A percentile compares a stretch with the other conserved stretches of the same genome.
Conservation (phyloP, 2,113 vertebrate genomes). For the zebrafish (Danio rerio) region DNA sequence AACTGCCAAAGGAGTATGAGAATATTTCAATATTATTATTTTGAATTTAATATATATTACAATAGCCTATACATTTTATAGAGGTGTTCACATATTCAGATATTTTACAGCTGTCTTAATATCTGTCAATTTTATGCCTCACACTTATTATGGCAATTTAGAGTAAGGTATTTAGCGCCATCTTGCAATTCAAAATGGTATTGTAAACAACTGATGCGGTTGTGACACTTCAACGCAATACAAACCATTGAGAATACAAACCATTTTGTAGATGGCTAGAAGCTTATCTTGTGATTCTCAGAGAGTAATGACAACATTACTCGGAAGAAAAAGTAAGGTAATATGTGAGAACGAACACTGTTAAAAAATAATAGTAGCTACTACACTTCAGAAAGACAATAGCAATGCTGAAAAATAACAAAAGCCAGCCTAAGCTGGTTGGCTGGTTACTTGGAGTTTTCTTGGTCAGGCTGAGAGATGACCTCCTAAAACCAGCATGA, state of each 20-base stretch:
- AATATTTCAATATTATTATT: no score
- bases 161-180: not conserved
- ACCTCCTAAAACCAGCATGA: no score
- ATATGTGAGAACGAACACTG: not conserved
- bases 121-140: not conserved
- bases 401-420: no score
- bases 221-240: not conserved
- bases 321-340: not conserved
- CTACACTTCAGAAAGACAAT: no score
- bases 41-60: no score
- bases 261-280: not conserved
- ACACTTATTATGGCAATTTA: not conserved
- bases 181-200: slow-evolving; percentile 19
- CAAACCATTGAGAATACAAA: slow-evolving; percentile 6
- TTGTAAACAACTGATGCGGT: not conserved
- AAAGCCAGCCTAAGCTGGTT: no score
- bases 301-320: not conserved
- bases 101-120: not conserved
- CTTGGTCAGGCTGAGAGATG: no score
- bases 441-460: no score
- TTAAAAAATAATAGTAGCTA: not conserved
- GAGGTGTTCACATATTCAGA: not conserved
- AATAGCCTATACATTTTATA: no score
- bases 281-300: not conserved
- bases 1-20: no score